A percentile compares a stretch with the other conserved stretches of the same genome.
Conservation (phyloP, 2,888 invertebrate genomes). For the Unio pictorum region DNA sequence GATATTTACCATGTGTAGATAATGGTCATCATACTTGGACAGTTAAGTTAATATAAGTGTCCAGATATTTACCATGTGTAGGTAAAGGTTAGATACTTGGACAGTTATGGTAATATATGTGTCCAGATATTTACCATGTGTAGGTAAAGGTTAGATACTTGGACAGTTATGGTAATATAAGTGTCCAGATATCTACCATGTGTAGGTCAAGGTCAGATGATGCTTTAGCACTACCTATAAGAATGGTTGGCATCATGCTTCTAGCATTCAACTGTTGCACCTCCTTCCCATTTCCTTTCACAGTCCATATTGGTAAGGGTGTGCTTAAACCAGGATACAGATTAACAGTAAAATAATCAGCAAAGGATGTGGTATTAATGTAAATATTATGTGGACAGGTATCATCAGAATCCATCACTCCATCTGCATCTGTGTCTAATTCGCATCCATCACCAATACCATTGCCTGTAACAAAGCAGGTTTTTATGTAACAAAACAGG, state of each 20-base stretch:
- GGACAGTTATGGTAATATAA: too few relatives aligned
- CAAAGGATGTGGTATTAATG: conserved; percentile 37
- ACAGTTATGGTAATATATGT: too few relatives aligned
- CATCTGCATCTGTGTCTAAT: conserved; percentile 87
- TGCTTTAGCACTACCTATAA: conserved; percentile 43
- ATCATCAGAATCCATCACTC: conserved; percentile 83
- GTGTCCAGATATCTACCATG: too few relatives aligned
- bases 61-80: too few relatives aligned
- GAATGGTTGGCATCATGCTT: conserved; percentile 51
- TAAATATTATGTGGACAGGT: conserved; percentile 82
- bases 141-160: too few relatives aligned
- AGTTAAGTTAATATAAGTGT: too few relatives aligned
- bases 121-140: too few relatives aligned
- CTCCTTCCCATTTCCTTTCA: conserved; percentile 48
- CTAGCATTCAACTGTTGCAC: conserved; percentile 37
- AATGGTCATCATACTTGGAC: too few relatives aligned
- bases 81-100: too few relatives aligned
- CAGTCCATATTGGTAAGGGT: conserved; percentile 31
- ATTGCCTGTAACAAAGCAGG: conserved; percentile 72
- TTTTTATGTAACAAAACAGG: too few relatives aligned
- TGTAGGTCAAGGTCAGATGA: too few relatives aligned
- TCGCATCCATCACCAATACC: conserved; percentile 87
- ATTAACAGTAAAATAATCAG: conserved; percentile 34
- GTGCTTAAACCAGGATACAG: conserved; percentile 38
- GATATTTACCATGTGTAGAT: too few relatives aligned